A percentile compares a stretch with the other conserved stretches of the same genome.
Evolutionary conservation across 2,113 vertebrate species (phyloP).

Genomic region (Atlantisia rogersi): DNA sequence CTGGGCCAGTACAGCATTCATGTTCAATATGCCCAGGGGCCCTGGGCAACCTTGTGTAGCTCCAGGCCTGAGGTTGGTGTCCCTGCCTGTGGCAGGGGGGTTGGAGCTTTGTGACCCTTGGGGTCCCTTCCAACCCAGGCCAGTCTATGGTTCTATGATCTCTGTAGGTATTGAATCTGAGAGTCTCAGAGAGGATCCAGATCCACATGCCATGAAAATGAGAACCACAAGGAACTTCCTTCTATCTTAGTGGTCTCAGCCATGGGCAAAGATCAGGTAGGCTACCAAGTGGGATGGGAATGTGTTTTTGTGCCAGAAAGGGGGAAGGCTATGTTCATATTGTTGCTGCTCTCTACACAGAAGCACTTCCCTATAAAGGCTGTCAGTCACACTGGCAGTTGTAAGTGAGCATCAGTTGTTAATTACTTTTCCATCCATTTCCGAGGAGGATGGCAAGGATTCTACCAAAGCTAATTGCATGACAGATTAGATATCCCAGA

Average conservation of each 20-base stretch:
- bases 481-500: background rate
- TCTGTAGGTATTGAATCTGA: background rate
- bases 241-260: background rate
- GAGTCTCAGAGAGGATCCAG: background rate
- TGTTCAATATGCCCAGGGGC: background rate
- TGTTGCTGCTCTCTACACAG: background rate
- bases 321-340: background rate
- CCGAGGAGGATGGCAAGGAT: background rate
- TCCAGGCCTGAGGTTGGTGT: no score
- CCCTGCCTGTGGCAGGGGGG: no score
- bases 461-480: background rate
- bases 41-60: no score
- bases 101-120: no score
- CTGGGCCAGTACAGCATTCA: background rate
- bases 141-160: no score
- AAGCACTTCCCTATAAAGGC: background rate
- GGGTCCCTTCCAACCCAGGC: no score
- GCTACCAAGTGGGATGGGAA: background rate
- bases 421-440: background rate
- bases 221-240: background rate
- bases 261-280: background rate
- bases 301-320: background rate
- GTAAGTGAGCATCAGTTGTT: background rate
- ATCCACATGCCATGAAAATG: rapidly evolving
- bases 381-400: background rate